phyloP scores from a whole-genome alignment of 2,888 invertebrate genomes.

The Oligia fasciuncula region DNA sequence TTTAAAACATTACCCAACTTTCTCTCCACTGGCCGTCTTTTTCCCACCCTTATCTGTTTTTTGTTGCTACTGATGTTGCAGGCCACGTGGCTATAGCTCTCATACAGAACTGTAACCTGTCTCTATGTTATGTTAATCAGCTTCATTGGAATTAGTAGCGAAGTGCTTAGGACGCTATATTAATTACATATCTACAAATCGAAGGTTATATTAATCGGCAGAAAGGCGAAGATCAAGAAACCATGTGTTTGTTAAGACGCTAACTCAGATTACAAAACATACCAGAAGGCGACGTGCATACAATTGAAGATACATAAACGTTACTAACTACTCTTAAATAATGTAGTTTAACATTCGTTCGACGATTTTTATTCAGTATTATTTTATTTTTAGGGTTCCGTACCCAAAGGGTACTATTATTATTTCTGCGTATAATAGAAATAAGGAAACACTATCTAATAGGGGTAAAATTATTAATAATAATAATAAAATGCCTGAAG shows the following conservation, averaged over 20 bases:
- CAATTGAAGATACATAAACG: neutral
- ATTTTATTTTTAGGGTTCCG: no score
- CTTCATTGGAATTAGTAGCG: neutral
- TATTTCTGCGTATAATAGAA: neutral
- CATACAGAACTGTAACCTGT: neutral
- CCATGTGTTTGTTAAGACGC: neutral
- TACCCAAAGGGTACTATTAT: no score
- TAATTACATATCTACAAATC: slow-evolving; percentile 6
- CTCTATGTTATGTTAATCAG: neutral
- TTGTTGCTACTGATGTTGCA: neutral
- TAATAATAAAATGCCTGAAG: no score
- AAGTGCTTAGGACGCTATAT: neutral
- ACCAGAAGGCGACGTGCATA: neutral
- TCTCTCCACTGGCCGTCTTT: neutral
- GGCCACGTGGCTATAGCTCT: neutral
- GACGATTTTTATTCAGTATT: neutral
- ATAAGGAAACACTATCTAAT: neutral
- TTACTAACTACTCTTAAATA: neutral
- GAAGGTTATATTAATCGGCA: neutral
- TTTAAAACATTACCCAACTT: neutral
- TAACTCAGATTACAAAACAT: neutral
- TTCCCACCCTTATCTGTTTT: neutral
- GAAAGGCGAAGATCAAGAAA: neutral
- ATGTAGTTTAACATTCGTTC: neutral
- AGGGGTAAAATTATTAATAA: no score